Percentiles rank a stretch among this genome's conserved stretches.
Evolutionary conservation across 2,888 invertebrate genomes (phyloP).

Genomic region (Priocnemis perturbator): DNA sequence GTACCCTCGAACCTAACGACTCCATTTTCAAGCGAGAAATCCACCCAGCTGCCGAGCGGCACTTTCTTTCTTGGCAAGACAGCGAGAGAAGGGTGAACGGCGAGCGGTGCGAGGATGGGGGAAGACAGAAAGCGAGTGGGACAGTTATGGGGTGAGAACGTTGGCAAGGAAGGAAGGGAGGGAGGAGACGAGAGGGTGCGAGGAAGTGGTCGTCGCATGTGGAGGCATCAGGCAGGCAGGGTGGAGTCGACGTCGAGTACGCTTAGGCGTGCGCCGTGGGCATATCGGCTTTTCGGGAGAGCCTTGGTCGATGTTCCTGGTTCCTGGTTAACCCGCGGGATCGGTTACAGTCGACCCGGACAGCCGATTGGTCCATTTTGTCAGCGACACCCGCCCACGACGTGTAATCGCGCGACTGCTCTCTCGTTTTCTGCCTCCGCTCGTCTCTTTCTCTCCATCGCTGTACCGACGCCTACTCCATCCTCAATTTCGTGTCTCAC

Average conservation of each 20-base stretch:
- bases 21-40: constrained; percentile 51
- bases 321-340: constrained; percentile 72
- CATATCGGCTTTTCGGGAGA: constrained; percentile 62
- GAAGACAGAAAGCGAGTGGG: constrained; percentile 14
- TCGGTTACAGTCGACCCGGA: constrained; percentile 70
- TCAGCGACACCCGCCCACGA: constrained; percentile 75
- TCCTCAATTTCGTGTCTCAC: not conserved
- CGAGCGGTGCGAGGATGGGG: constrained; percentile 2
- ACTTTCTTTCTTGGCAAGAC: constrained; percentile 28
- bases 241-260: constrained; percentile 58
- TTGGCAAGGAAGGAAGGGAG: constrained; percentile 1
- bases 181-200: constrained; percentile 20
- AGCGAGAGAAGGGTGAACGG: constrained; percentile 2
- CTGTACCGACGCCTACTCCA: constrained; percentile 16
- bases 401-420: constrained; percentile 62
- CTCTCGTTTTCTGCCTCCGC: constrained; percentile 8
- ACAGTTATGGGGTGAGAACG: constrained; percentile 13
- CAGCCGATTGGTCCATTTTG: constrained; percentile 73
- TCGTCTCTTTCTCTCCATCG: constrained; percentile 7
- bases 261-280: constrained; percentile 66
- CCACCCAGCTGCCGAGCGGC: constrained; percentile 48
- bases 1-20: constrained; percentile 25
- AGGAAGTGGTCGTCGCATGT: constrained; percentile 48
- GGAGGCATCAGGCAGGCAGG: constrained; percentile 46
- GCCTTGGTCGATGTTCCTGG: constrained; percentile 66